Percentiles rank a stretch among this genome's conserved stretches.
phyloP scores from a whole-genome alignment of 1,140 invertebrate species.

The Cherax quadricarinatus region DNA sequence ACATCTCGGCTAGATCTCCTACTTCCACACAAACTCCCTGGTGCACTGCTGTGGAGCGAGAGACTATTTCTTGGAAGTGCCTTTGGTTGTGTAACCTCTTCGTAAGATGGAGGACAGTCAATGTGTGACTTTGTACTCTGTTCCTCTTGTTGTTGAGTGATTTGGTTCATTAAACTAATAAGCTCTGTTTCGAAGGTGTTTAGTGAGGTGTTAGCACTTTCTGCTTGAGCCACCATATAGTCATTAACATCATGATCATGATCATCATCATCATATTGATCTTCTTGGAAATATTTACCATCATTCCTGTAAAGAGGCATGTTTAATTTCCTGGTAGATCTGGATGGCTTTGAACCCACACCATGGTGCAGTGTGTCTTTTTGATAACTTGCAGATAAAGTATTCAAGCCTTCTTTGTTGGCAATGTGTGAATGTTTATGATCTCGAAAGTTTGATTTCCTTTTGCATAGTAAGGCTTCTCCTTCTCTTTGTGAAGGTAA shows the following conservation, averaged over 20 bases:
- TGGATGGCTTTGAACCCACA: not conserved
- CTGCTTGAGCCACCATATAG: not conserved
- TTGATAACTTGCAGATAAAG: not conserved
- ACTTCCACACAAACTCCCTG: conserved; percentile 34
- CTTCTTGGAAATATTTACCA: not conserved
- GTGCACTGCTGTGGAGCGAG: conserved; percentile 11
- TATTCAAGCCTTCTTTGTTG: conserved; percentile 4
- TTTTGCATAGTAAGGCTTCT: not conserved
- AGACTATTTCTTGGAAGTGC: not conserved
- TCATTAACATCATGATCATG: conserved; percentile 5
- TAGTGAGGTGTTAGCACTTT: not conserved
- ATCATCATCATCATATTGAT: not conserved
- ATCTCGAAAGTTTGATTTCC: not conserved
- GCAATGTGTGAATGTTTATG: conserved; percentile 3
- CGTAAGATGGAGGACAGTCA: not conserved
- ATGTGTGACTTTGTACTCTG: not conserved
- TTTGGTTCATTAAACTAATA: conserved; percentile 12
- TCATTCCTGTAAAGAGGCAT: not conserved
- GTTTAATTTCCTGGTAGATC: not conserved
- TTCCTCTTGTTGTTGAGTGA: not conserved
- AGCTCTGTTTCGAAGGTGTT: conserved; percentile 15
- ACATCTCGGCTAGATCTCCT: conserved; percentile 36
- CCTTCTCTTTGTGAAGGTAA: not conserved
- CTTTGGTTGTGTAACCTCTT: not conserved
- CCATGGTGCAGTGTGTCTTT: not conserved